Evolutionary conservation across 1,140 invertebrate genomes (phyloP), one percentile per base, ranked within the genome.

Genomic region (Cherax destructor): DNA sequence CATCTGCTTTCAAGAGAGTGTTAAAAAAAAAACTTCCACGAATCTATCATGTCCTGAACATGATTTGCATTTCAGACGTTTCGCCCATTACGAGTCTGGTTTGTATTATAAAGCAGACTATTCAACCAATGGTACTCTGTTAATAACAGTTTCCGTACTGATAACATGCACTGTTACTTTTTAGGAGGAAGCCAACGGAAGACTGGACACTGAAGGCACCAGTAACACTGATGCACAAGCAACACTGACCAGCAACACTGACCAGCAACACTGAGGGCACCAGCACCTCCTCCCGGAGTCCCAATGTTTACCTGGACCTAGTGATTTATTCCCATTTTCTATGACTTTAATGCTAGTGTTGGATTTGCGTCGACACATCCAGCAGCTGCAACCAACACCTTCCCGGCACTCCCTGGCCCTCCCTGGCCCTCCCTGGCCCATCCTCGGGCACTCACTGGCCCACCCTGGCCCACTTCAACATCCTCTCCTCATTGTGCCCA

Each of bases 321-420:
- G 79, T 72, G 65, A 50, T 85, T 72, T 72, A 74, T 85, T 50
- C 47, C 83, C 83, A 65, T 74, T 85, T 85, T 85, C 83, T 74
- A 85, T 74, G 83, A 49, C 65, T 50, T 85, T 85, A 49, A 81
- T 59, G 83, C 24, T 30, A 16, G 83, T 69, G 13, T 49, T 16
- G 10, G 61, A 85, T 65, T 30, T 21, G 83, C 65, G 83, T 49
- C 83, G 49, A 72, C 83, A 72, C 83, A 50, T 47, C 16, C 47
- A 85, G 30, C 65, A 74, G 59, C 59, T n/a, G 61, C 83, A 50
- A 13, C n/a, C 59, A 61, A 84, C 65, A 47, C 47, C 69, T 74
- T 65, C 16, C 47, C 24, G 18, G 21, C 65, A 11, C 13, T 5
- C 61, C 16, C 41, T 74, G 61, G 83, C 65, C 52, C 1, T 5